Base-by-base conservation (phyloP, 1,140 invertebrate genomes). In the Pseudomyrmex gracilis region DNA sequence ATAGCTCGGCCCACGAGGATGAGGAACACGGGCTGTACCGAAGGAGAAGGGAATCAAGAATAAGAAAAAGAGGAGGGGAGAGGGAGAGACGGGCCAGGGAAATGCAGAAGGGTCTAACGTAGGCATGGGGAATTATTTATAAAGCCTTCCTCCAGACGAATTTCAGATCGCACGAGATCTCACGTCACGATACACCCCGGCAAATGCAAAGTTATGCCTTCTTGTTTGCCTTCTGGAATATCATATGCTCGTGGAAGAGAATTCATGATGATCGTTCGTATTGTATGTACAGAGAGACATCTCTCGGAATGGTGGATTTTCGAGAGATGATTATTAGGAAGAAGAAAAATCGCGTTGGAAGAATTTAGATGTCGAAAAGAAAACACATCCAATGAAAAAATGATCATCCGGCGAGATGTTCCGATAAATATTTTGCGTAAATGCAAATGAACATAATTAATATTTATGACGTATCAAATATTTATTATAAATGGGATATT, bases 71-170 rank as follows among this genome's bases (percentile, higher is more conserved):
- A 34, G 0, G 34, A 5, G 34, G 34, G 5, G 34, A 5, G 34
- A 5, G 5, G 22, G 43, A 12, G 9, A 51, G 58, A 61, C 13
- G 53, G 22, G 24, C 10, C 47, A 51, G 77, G 43, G 57, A 71
- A 57, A 61, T 67, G 47, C n/a, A 70, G 57, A n/a, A 12, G 22
- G 20, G 24, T 20, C 12, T 20, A 45, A 70, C 63, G 45, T 58
- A 51, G 58, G 47, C 43, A 45, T 9, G 58, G 20, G 22, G 61
- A 84, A 85, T 85, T 73, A 85, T 85, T 85, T 85, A 85, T 85
- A 83, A 85, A 82, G 68, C 51, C 70, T 83, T 85, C 67, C 68
- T 74, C 82, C 71, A 57, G 73, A 78, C 22, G 43, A 80, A 71
- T 80, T 80, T 80, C 43, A 80, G 43, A 71, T 80, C 76, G 76